Percentiles rank a stretch among this genome's conserved stretches.
phyloP scores from a whole-genome alignment of 2,113 vertebrate genomes.

The Platichthys stellatus region DNA sequence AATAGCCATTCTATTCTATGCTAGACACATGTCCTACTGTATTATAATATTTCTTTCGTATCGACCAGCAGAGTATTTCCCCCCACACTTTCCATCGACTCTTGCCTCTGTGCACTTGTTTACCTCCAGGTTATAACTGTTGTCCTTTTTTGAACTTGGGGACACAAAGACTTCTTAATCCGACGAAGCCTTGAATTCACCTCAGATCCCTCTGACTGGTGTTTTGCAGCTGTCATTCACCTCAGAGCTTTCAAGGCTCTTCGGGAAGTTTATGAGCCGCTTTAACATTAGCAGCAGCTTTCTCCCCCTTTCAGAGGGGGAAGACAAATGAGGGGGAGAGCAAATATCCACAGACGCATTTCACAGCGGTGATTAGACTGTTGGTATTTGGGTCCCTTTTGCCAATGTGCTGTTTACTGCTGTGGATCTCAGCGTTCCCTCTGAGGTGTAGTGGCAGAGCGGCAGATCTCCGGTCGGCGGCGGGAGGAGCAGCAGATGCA shows the following conservation, averaged over 20 bases:
- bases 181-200: slow-evolving; percentile 40
- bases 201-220: slow-evolving; percentile 39
- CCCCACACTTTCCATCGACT: neutral
- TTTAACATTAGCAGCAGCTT: slow-evolving; percentile 28
- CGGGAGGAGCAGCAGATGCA: slow-evolving; percentile 61
- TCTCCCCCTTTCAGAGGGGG: slow-evolving; percentile 30
- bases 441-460: slow-evolving; percentile 46
- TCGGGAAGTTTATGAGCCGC: slow-evolving; percentile 36
- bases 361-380: slow-evolving; percentile 67
- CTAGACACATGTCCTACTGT: neutral
- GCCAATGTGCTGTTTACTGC: slow-evolving; percentile 64
- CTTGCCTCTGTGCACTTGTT: slow-evolving; percentile 18
- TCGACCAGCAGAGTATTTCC: slow-evolving; percentile 1
- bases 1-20: neutral
- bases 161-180: slow-evolving; percentile 45
- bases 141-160: slow-evolving; percentile 34
- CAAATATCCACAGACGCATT: slow-evolving; percentile 59
- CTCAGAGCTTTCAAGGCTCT: slow-evolving; percentile 24
- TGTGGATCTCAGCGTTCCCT: slow-evolving; percentile 35
- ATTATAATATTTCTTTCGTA: neutral
- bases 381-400: slow-evolving; percentile 70
- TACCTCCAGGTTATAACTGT: slow-evolving; percentile 29
- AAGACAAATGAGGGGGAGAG: slow-evolving; percentile 55
- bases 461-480: slow-evolving; percentile 29
- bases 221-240: slow-evolving; percentile 54